Percentiles rank a stretch among this genome's conserved stretches.
Evolutionary conservation across 2,113 vertebrate genomes (phyloP).

Genomic region (Potamarius usumacintae): DNA sequence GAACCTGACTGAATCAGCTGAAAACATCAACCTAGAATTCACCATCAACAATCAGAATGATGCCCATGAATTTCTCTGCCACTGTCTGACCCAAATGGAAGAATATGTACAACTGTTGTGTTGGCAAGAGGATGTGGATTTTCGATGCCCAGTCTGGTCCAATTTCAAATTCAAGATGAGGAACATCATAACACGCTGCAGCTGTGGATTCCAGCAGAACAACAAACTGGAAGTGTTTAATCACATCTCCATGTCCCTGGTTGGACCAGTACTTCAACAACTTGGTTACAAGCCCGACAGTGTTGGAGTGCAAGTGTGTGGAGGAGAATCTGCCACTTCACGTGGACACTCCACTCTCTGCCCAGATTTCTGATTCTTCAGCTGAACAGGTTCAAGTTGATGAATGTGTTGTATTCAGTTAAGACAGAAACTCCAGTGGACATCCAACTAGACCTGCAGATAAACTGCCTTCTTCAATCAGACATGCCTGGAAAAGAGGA

Average conservation of each 20-base stretch:
- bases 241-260: background rate
- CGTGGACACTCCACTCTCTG: background rate
- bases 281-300: background rate
- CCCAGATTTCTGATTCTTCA: background rate
- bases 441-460: no score
- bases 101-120: background rate
- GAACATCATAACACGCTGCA: background rate
- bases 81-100: background rate
- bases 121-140: background rate
- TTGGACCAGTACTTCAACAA: background rate
- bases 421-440: no score
- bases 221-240: background rate
- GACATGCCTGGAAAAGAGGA: no score
- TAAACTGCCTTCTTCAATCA: no score
- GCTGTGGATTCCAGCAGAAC: background rate
- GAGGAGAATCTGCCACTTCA: background rate
- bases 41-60: background rate
- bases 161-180: constrained; percentile 9
- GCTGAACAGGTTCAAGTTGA: no score
- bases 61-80: background rate
- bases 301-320: background rate
- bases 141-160: background rate
- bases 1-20: background rate
- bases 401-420: no score
- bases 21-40: background rate